Percentiles rank a stretch among this genome's conserved stretches.
Conservation (phyloP, 2,113 vertebrate genomes). For the Corythoichthys intestinalis region DNA sequence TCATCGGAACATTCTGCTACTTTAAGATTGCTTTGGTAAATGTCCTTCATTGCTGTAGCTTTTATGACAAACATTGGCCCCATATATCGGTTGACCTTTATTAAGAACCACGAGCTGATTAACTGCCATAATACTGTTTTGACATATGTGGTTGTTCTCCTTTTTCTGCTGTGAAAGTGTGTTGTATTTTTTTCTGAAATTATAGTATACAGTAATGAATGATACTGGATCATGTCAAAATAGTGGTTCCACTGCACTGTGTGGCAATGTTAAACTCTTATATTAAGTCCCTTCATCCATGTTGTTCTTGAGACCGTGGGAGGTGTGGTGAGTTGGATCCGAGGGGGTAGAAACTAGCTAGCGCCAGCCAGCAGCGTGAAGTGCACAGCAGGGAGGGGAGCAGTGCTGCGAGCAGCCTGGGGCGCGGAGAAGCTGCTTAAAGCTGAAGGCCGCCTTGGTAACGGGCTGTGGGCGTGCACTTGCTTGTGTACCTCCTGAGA, state of each 20-base stretch:
- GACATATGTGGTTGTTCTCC: not conserved
- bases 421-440: slow-evolving; percentile 39
- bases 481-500: slow-evolving; percentile 37
- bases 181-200: not conserved
- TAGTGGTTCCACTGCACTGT: not conserved
- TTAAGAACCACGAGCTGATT: not conserved
- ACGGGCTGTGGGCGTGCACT: slow-evolving; percentile 53
- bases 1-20: too few species aligned
- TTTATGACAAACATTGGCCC: too few species aligned
- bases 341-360: slow-evolving; percentile 8
- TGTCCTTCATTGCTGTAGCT: too few species aligned
- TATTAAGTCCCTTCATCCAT: not conserved
- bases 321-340: slow-evolving; percentile 36
- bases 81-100: not conserved
- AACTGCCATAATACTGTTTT: not conserved
- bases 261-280: not conserved
- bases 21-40: too few species aligned
- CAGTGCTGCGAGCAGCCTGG: slow-evolving; percentile 29
- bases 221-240: not conserved
- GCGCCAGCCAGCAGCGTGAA: slow-evolving; percentile 2
- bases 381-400: slow-evolving; percentile 20
- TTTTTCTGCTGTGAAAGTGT: not conserved
- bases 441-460: slow-evolving; percentile 55
- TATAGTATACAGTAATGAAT: not conserved
- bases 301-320: slow-evolving; percentile 21